A percentile compares a stretch with the other conserved stretches of the same genome.
Evolutionary conservation across 1,140 invertebrate species (phyloP).

Genomic region (Caenorhabditis elegans): DNA sequence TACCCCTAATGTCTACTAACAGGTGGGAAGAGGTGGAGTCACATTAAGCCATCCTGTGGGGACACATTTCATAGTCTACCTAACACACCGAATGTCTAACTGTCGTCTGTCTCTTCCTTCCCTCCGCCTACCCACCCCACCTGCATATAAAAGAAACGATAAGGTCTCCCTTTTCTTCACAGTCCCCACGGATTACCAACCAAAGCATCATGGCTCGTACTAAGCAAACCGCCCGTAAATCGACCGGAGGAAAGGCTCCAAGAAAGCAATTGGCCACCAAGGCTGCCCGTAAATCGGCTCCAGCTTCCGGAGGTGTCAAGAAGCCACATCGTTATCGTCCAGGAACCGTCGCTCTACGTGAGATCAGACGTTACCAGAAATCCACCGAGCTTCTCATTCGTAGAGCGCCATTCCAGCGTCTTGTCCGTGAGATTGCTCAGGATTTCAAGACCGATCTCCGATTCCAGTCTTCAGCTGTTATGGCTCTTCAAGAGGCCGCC

Average conservation of each 20-base stretch:
- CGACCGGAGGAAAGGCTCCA: slow-evolving; percentile 69
- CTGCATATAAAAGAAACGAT: too few species aligned
- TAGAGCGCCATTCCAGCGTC: slow-evolving; percentile 69
- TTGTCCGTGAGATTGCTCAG: slow-evolving; percentile 77
- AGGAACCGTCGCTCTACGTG: slow-evolving; percentile 56
- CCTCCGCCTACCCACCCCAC: too few species aligned
- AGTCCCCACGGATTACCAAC: too few species aligned
- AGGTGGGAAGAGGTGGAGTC: too few species aligned
- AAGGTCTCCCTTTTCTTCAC: too few species aligned
- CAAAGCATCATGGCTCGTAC: slow-evolving; percentile 88
- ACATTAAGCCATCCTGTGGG: too few species aligned
- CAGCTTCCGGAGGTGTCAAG: slow-evolving; percentile 76
- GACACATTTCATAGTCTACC: too few species aligned
- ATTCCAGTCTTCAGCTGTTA: slow-evolving; percentile 79
- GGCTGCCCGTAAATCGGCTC: slow-evolving; percentile 64
- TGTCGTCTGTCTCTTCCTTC: too few species aligned
- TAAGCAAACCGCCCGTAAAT: slow-evolving; percentile 78
- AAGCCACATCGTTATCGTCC: slow-evolving; percentile 73
- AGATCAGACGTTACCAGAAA: slow-evolving; percentile 72
- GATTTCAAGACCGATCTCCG: slow-evolving; percentile 77
- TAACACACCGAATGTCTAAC: too few species aligned
- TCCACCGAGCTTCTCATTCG: slow-evolving; percentile 76
- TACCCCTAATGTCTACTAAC: too few species aligned
- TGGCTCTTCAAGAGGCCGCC: slow-evolving; percentile 79
- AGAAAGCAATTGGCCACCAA: slow-evolving; percentile 71